Base-by-base conservation (phyloP, 2,888 invertebrate species). In the Caenorhabditis parvicauda region DNA sequence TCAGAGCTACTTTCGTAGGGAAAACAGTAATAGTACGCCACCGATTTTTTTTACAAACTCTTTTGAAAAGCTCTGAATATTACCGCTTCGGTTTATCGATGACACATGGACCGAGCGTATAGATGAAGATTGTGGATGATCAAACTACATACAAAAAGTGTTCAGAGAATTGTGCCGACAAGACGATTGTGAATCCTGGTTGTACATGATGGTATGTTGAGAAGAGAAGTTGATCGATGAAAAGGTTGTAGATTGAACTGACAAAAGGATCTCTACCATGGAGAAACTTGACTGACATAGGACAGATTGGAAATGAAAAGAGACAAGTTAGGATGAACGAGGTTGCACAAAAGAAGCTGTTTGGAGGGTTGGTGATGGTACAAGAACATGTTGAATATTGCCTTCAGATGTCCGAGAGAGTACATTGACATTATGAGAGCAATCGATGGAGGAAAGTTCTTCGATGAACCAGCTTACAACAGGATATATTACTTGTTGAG, bases 221-320 rank as follows among this genome's bases (percentile, higher is more conserved):
- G 14, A 19, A 22, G 4, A 17, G 19, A 17, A 7, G 19, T 22
- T 2, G 38, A 50, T 46, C 38, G 35, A 12, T n/a, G 35, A 6
- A 4, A 25, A 54, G 54, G 55, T 62, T 32, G 35, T n/a, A 32
- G 35, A n/a, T 70, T 14, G 75, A 75, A 49, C 54, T 75, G 28
- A 71, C 74, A 7, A 69, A 69, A 35, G 75, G 75, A 22, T 69
- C 66, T 7, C 64, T 75, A 22, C 75, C 75, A 17, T 75, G 75
- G 75, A 66, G 73, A 53, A 71, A 77, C 54, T 48, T 76, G 46
- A 61, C 59, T 25, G 75, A 76, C 49, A 70, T 75, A 54, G 57
- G 46, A 38, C 59, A 70, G 51, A 61, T 75, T 32, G 75, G 75
- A n/a, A 45, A 62, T 6, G 66, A 65, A 60, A 75, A 75, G 48